phyloP scores from a whole-genome alignment of 2,113 vertebrate genomes.

The Nycticryphes semicollaris region DNA sequence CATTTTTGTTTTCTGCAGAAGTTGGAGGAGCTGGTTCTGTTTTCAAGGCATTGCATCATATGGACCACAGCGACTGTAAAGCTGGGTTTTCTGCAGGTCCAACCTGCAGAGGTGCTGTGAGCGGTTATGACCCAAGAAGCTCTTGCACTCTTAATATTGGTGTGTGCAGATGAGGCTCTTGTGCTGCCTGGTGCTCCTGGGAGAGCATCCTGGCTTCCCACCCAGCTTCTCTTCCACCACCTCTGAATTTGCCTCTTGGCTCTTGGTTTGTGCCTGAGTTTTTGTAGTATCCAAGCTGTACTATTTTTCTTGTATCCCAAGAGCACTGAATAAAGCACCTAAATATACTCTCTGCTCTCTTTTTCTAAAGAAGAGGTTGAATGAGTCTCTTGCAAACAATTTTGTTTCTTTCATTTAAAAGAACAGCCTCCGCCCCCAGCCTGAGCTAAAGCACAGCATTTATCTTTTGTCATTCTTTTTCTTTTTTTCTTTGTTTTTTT shows the following conservation, averaged over 20 bases:
- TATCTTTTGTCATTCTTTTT: slow-evolving; percentile 58
- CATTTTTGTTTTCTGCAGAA: not conserved
- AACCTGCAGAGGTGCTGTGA: not conserved
- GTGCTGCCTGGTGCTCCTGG: not conserved
- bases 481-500: not conserved
- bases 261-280: not conserved
- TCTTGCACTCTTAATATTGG: not conserved
- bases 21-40: not conserved
- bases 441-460: slow-evolving; percentile 62
- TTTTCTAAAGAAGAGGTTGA: slow-evolving; percentile 52
- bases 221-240: not conserved
- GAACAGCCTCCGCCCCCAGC: slow-evolving; percentile 66
- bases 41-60: not conserved
- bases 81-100: not conserved
- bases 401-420: slow-evolving; percentile 66
- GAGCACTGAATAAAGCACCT: slow-evolving; percentile 53
- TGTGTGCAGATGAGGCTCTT: not conserved
- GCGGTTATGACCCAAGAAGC: not conserved
- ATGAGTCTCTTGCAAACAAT: slow-evolving; percentile 68
- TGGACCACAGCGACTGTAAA: not conserved
- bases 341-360: slow-evolving; percentile 40
- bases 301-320: slow-evolving; percentile 6
- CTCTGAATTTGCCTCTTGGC: not conserved
- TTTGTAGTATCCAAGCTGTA: slow-evolving; percentile 3
- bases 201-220: not conserved